Evolutionary conservation across 2,888 invertebrate species (phyloP).

Genomic region (Kryphioiulus occultus): DNA sequence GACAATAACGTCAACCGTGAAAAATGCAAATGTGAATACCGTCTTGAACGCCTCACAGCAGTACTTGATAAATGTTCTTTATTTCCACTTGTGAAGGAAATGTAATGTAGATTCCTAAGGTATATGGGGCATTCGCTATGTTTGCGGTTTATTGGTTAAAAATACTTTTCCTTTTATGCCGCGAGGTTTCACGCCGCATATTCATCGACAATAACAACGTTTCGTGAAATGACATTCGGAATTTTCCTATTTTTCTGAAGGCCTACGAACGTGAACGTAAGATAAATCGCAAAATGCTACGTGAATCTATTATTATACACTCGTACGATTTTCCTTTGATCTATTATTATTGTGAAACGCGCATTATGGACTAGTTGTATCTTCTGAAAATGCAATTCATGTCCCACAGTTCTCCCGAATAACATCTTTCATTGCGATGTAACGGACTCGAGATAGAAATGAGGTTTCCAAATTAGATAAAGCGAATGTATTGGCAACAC

Average conservation of each 20-base stretch:
- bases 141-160: not conserved
- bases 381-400: not conserved
- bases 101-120: too few species aligned
- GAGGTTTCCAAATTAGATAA: constrained; percentile 28
- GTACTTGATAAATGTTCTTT: too few species aligned
- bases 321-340: not conserved
- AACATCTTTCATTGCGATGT: not conserved
- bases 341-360: not conserved
- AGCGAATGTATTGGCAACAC: constrained; percentile 28
- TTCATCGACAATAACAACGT: not conserved
- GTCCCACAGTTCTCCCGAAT: not conserved
- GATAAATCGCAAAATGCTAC: not conserved
- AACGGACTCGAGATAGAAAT: constrained; percentile 4
- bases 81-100: too few species aligned
- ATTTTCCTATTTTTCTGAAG: not conserved
- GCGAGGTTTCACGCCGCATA: not conserved
- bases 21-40: too few species aligned
- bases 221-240: not conserved
- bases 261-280: not conserved
- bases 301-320: not conserved
- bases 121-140: too few species aligned
- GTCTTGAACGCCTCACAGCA: too few species aligned
- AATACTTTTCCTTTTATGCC: not conserved
- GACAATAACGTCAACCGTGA: too few species aligned
- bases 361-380: not conserved